Conservation (phyloP, 2,113 vertebrate genomes). For the Vombatus ursinus region DNA sequence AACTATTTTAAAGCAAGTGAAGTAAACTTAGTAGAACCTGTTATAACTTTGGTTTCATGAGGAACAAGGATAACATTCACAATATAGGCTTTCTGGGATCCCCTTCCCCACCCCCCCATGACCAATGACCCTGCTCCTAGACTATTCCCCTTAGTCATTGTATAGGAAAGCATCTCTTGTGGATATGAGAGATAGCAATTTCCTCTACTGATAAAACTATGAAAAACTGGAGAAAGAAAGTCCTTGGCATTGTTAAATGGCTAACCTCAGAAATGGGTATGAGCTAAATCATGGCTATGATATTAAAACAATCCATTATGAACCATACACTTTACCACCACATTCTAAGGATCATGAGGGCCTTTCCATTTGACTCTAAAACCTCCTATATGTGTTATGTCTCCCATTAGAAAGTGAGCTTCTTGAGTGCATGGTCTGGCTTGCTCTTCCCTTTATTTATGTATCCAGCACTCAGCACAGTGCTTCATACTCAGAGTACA, state of each 20-base stretch:
- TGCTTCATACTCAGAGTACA: neutral
- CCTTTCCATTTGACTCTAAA: neutral
- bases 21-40: slow-evolving; percentile 41
- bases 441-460: neutral
- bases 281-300: neutral
- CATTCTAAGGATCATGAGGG: neutral
- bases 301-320: neutral
- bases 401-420: neutral
- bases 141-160: neutral
- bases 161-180: neutral
- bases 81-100: neutral
- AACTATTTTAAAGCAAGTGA: slow-evolving; percentile 62
- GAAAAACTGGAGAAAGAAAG: neutral
- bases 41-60: neutral
- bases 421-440: neutral
- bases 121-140: neutral
- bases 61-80: slow-evolving; percentile 14
- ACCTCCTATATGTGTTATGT: neutral
- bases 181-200: neutral
- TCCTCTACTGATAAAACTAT: neutral
- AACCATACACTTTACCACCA: neutral
- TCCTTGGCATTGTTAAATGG: neutral
- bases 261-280: neutral
- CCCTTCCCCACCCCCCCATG: neutral
- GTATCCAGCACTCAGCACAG: neutral